These are phyloP conservation scores for Amphipyra tragopoginis DNA, from an alignment of 2,888 invertebrate genomes.

Conservation along the genomic window DNA sequence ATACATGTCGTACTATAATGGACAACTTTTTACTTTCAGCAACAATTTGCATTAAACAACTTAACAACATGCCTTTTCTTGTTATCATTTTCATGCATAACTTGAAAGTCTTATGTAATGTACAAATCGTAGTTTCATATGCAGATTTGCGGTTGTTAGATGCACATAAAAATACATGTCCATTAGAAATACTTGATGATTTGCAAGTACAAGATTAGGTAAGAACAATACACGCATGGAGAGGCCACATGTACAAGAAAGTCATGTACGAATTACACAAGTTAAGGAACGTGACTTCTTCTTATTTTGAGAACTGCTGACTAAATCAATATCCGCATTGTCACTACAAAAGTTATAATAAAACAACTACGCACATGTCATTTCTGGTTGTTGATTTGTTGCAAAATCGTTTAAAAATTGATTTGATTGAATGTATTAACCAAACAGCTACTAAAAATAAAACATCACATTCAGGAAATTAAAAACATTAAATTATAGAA, in stretches of 20 bases:
- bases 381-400: slow-evolving; percentile 2
- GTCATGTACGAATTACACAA: slow-evolving; percentile 18
- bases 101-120: background rate
- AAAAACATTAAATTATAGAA: no score
- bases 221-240: slow-evolving; percentile 16
- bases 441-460: no score
- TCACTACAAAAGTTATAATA: slow-evolving; percentile 26
- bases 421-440: no score
- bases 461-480: no score
- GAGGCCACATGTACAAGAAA: slow-evolving; percentile 20
- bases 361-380: slow-evolving; percentile 16
- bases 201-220: slow-evolving; percentile 16
- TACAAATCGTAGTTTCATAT: background rate
- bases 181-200: slow-evolving; percentile 1
- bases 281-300: slow-evolving; percentile 50
- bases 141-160: background rate
- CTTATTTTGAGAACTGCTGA: slow-evolving; percentile 39
- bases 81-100: slow-evolving; percentile 7
- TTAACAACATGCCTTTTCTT: slow-evolving; percentile 9
- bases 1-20: slow-evolving; percentile 8
- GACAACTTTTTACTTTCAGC: slow-evolving; percentile 28
- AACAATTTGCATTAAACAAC: slow-evolving; percentile 14
- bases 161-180: no score
- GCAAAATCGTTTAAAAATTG: background rate
- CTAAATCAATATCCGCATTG: slow-evolving; percentile 39